A percentile compares a stretch with the other conserved stretches of the same genome.
These are phyloP conservation scores for Lycopodina hypogea DNA, from an alignment of 37 sponge, comb jelly and placozoan species.

Conservation along the genomic window DNA sequence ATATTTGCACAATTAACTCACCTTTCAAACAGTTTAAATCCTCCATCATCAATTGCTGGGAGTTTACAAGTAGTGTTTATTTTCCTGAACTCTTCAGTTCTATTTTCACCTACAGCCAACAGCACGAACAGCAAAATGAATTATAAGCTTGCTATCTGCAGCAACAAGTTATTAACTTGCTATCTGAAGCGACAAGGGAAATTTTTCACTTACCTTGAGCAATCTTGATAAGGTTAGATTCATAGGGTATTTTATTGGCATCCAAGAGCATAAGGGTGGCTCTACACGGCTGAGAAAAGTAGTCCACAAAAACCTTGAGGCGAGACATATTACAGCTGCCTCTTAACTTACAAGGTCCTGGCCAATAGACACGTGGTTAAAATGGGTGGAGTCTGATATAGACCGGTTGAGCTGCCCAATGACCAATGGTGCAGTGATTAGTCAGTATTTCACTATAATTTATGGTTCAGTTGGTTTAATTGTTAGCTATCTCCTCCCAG, in stretches of 20 bases:
- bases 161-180: background rate
- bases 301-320: constrained; percentile 51
- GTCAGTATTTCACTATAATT: no score
- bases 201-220: constrained; percentile 36
- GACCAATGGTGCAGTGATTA: no score
- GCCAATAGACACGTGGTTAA: no score
- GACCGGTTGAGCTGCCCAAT: no score
- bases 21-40: background rate
- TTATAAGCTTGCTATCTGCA: background rate
- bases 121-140: background rate
- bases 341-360: no score
- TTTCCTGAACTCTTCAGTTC: constrained; percentile 24
- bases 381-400: no score
- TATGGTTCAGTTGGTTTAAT: no score
- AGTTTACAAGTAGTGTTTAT: no score
- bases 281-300: constrained; percentile 61
- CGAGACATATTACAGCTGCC: background rate
- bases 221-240: constrained; percentile 26
- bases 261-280: constrained; percentile 63
- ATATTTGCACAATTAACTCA: no score
- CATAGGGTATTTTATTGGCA: constrained; percentile 59
- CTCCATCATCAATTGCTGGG: background rate
- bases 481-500: no score
- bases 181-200: no score
- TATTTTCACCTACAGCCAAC: constrained; percentile 24